A percentile compares a stretch with the other conserved stretches of the same genome.
Conservation (phyloP, 2,888 invertebrate genomes). For the Chelonus formosanus region DNA sequence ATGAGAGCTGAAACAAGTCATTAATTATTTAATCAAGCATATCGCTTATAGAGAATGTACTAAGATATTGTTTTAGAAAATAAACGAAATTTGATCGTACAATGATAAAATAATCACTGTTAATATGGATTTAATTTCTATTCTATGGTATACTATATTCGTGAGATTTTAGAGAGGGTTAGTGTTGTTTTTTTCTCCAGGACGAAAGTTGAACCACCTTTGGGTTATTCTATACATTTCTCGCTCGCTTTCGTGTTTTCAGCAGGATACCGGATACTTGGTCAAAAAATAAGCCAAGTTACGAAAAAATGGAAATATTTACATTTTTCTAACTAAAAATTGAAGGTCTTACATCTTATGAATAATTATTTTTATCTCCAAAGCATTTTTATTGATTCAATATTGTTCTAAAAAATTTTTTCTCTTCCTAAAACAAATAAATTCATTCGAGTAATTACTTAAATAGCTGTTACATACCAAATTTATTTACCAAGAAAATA, state of each 20-base stretch:
- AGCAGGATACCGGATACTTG: slow-evolving; percentile 2
- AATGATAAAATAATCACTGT: slow-evolving; percentile 1
- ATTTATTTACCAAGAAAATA: no score
- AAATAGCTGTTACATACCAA: no score
- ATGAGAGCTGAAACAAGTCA: no score
- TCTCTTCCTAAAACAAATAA: no score
- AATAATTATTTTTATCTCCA: no score
- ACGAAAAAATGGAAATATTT: background rate
- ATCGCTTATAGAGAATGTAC: no score
- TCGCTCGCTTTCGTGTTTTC: background rate
- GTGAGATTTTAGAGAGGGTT: slow-evolving; percentile 8
- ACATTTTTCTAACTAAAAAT: background rate
- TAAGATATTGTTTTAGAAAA: no score
- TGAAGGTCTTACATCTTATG: no score
- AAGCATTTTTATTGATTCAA: no score
- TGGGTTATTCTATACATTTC: slow-evolving; percentile 19
- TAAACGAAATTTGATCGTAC: background rate
- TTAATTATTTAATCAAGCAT: no score
- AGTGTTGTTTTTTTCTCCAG: slow-evolving; percentile 3
- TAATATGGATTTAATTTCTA: slow-evolving; percentile 14
- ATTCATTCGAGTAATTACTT: no score
- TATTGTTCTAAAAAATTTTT: no score
- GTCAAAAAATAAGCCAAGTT: slow-evolving; percentile 9
- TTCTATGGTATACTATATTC: slow-evolving; percentile 11
- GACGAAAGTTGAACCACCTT: slow-evolving; percentile 24